Base-by-base conservation (phyloP, 2,797 vertebrate genomes). In the Gadopsis bispinosus region DNA sequence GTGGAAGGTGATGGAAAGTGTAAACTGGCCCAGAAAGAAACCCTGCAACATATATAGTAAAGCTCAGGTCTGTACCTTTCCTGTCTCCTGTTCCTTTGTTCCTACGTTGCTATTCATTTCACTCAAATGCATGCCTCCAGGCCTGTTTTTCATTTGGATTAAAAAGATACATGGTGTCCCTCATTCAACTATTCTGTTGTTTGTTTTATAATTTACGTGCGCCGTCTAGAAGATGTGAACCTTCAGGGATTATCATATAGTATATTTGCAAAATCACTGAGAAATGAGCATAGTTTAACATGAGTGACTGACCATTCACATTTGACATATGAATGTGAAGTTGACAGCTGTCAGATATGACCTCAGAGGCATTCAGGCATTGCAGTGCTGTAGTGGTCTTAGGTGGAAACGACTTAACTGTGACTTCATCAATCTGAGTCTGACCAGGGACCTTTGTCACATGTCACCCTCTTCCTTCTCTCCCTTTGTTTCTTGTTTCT, bases 261-360 rank as follows among this genome's bases (percentile, higher is more conserved):
- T 41, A 22, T 62, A 58, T 65, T 56, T 67, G 13, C 10, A n/a
- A 51, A 68, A 56, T 80, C 48, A 26, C 1, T 45, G 37, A 35
- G 26, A 73, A 70, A 73, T 65, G 0, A 71, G 19, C 17, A 8
- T 19, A 22, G 22, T 55, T 75, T 53, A 22, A 53, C 48, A 35
- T 62, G 14, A 8, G 45, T 66, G 60, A 12, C 14, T 13, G 4
- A 12, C 39, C 26, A 26, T 26, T 26, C 26, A 26, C 26, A 26
- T 26, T 26, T 26, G 26, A 53, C 8, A 54, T 67, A 29, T 29
- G 29, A 76, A 51, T 20, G 62, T 59, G 22, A 84, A 33, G 33
- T 48, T 69, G 88, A 67, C 79, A 74, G 73, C 74, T 71, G 69
- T 77, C 59, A 50, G 14, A 54, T 82, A 69, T 10, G 7, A 39